These are phyloP conservation scores for Pachyrhynchus sulphureomaculatus DNA, from an alignment of 1,140 invertebrate genomes.

Conservation along the genomic window DNA sequence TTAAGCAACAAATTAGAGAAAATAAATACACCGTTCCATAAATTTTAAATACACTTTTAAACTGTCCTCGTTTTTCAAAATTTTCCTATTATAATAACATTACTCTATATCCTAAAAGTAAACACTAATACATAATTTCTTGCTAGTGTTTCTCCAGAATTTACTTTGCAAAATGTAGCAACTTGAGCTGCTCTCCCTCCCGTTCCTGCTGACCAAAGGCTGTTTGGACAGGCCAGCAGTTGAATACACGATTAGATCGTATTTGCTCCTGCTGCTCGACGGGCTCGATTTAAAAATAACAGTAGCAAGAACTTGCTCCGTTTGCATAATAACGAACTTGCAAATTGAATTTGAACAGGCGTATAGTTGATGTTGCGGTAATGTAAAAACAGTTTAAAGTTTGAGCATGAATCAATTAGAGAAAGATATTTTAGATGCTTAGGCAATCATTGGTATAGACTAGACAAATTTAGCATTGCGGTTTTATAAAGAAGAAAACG, in stretches of 20 bases:
- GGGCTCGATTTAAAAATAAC: conserved; percentile 20
- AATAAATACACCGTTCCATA: too few relatives aligned
- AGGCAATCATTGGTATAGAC: too few relatives aligned
- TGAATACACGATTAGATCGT: conserved; percentile 40
- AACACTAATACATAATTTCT: conserved; percentile 12
- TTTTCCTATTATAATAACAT: not conserved
- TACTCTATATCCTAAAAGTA: conserved; percentile 1
- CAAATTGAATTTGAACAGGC: not conserved
- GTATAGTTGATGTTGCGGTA: too few relatives aligned
- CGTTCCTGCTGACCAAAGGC: conserved; percentile 38
- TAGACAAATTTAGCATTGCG: too few relatives aligned
- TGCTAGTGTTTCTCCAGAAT: conserved; percentile 13
- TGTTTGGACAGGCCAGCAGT: conserved; percentile 41
- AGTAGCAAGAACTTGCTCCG: conserved; percentile 1
- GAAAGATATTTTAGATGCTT: too few relatives aligned
- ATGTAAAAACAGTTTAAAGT: too few relatives aligned
- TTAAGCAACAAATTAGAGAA: too few relatives aligned
- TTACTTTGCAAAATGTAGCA: conserved; percentile 12
- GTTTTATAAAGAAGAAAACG: too few relatives aligned
- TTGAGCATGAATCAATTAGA: too few relatives aligned
- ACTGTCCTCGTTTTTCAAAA: too few relatives aligned
- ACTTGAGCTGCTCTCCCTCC: conserved; percentile 6
- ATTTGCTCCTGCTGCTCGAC: conserved; percentile 6
- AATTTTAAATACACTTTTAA: too few relatives aligned
- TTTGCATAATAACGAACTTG: conserved; percentile 12